phyloP scores from a whole-genome alignment of 2,888 invertebrate species.

The Drosophila testacea region DNA sequence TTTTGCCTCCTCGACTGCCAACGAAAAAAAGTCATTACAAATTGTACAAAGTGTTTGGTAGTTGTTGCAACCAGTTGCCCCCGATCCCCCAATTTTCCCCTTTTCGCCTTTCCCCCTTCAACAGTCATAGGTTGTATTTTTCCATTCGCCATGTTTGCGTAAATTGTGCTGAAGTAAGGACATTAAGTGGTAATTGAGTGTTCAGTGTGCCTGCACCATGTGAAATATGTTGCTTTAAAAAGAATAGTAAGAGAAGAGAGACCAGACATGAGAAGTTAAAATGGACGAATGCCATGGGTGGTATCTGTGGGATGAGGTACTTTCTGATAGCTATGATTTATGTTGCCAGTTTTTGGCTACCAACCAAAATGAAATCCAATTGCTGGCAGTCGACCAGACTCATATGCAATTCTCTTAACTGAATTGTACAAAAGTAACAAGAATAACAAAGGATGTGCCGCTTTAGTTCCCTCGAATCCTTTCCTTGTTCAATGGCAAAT shows the following conservation, averaged over 20 bases:
- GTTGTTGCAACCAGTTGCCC: constrained; percentile 22
- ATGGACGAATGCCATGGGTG: constrained; percentile 2
- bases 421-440: not conserved
- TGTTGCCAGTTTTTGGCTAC: constrained; percentile 28
- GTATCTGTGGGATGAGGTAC: constrained; percentile 3
- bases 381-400: constrained; percentile 12
- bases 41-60: constrained; percentile 48
- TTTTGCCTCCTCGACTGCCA: constrained; percentile 6
- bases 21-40: constrained; percentile 61
- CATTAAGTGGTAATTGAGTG: constrained; percentile 78
- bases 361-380: constrained; percentile 40
- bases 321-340: constrained; percentile 65
- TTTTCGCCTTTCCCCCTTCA: not conserved
- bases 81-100: constrained; percentile 1
- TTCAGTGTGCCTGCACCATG: constrained; percentile 45
- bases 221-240: constrained; percentile 51
- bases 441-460: not conserved
- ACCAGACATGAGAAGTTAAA: constrained; percentile 38
- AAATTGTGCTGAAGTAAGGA: constrained; percentile 76
- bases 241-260: not conserved
- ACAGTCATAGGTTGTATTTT: constrained; percentile 15
- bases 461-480: not conserved
- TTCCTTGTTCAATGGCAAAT: not conserved
- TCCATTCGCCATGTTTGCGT: constrained; percentile 60
- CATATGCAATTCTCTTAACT: constrained; percentile 7